Conservation (phyloP, 1,140 invertebrate species). For the Apis laboriosa region DNA sequence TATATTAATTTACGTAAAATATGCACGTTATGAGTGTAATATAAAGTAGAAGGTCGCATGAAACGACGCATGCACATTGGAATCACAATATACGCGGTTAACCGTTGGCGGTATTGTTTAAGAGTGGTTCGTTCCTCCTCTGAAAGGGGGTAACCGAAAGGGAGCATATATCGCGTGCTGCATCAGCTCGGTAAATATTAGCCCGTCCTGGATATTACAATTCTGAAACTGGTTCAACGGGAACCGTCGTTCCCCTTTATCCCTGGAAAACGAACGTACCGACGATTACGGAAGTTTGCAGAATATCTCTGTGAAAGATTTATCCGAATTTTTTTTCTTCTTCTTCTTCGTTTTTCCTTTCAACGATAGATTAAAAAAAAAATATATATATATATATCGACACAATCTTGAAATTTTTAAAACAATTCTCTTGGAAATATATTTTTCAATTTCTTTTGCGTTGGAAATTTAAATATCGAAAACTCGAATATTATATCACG, state of each 20-base stretch:
- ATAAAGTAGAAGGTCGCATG: slow-evolving; percentile 17
- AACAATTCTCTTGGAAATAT: too few relatives aligned
- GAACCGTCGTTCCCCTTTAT: not conserved
- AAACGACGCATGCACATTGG: slow-evolving; percentile 32
- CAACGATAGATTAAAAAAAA: not conserved
- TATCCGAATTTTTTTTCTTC: not conserved
- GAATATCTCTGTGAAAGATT: not conserved
- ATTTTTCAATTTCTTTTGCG: too few relatives aligned
- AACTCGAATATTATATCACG: too few relatives aligned
- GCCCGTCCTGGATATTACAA: slow-evolving; percentile 27
- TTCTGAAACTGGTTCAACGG: slow-evolving; percentile 32
- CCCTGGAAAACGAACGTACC: not conserved
- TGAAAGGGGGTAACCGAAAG: not conserved
- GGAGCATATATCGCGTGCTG: not conserved
- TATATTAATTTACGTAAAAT: too few relatives aligned
- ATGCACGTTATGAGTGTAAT: not conserved
- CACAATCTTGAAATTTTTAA: too few relatives aligned
- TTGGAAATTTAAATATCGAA: too few relatives aligned
- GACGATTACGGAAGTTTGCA: not conserved
- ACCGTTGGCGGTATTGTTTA: slow-evolving; percentile 38
- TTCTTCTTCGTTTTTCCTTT: not conserved
- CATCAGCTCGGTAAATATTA: slow-evolving; percentile 36
- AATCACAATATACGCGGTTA: slow-evolving; percentile 53
- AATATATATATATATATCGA: too few relatives aligned
- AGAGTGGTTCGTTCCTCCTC: not conserved